Evolutionary conservation across 2,113 vertebrate genomes (phyloP), one percentile per base, ranked within the genome.

Genomic region (Trogon melanurus): DNA sequence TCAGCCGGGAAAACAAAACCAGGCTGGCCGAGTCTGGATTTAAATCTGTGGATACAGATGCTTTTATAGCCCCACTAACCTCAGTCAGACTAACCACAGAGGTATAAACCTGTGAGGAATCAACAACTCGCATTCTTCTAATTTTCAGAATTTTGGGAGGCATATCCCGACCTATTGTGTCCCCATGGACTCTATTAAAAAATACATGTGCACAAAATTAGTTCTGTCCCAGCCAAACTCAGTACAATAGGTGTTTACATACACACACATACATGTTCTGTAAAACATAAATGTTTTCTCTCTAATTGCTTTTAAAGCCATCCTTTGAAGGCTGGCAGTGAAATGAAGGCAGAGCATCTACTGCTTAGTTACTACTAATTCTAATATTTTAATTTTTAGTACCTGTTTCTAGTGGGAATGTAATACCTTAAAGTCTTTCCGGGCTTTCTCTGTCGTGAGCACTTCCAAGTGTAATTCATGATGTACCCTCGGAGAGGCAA

Each of bases 51-150:
- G 30, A n/a, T 54, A 34, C 44, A 71, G 44, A 34, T 84, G 56
- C 41, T 41, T 65, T 70, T 66, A 44, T 9, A 89, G 27, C 20
- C 25, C 27, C 9, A 5, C 29, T 92, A 47, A 34, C 70, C 87
- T 72, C 30, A 60, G 32, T 56, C 67, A 65, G n/a, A 76, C 17
- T n/a, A 58, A 51, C 23, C 50, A 38, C 19, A 48, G 69, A 78
- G 47, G 16, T 53, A 34, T 5, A 61, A 85, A 66, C 38, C 51
- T 79, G 61, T 36, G 36, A 91, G 29, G 27, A 79, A 29, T 5
- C 1, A 1, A 14, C 26, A 41, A 12, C 8, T 84, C 5, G 0
- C 0, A 1, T 56, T 85, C 19, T 57, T 82, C 29, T 54, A 1
- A 8, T 56, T 74, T 41, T 27, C 22, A n/a, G 41, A 57, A 27